Base-by-base conservation (phyloP, 2,888 invertebrate species). In the Oscheius sp. region DNA sequence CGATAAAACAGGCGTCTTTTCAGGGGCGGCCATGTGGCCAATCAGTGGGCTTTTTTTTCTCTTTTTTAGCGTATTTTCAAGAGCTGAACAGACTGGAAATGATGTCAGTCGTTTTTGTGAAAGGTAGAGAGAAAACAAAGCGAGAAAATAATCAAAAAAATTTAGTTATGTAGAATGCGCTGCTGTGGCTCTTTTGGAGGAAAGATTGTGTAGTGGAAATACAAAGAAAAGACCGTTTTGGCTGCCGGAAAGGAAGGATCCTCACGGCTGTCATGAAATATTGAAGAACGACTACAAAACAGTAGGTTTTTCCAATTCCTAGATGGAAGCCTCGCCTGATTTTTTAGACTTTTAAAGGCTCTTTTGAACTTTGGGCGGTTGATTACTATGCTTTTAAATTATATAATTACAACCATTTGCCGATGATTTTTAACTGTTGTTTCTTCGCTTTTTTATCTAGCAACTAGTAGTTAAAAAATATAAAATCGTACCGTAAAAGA, bases 231-330 rank as follows among this genome's bases (percentile, higher is more conserved):
- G 80, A 48, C 80, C 80, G 1, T 80, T 66, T 55, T 80, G 80
- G 80, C 69, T 80, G 23, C 77, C 79, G 8, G 70, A 76, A 39
- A 20, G 67, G 58, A 71, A 66, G 34, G 80, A 80, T 37, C 69
- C 74, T 6, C 61, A 72, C 42, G 69, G 75, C 0, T 80, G 80
- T 50, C 76, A 80, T 67, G 72, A 79, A 25, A 77, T 76, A 45
- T 65, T 80, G 52, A 79, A 78, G 64, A 78, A 76, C 31, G 80
- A 80, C 33, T 80, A 80, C 33, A 76, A 65, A 53, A 64, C 72
- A 29, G 78, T 80, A 48, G 46, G 57, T 25, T 42, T 12, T 42
- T 3, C 37, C 37, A 6, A 6, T 34, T 34, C 8, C 8, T 6
- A 34, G 27, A 12, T 37, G 4, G 33, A 53, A 3, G n/a, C 3